Conservation (phyloP, 2,113 vertebrate genomes). For the Cygnus buccinator region DNA sequence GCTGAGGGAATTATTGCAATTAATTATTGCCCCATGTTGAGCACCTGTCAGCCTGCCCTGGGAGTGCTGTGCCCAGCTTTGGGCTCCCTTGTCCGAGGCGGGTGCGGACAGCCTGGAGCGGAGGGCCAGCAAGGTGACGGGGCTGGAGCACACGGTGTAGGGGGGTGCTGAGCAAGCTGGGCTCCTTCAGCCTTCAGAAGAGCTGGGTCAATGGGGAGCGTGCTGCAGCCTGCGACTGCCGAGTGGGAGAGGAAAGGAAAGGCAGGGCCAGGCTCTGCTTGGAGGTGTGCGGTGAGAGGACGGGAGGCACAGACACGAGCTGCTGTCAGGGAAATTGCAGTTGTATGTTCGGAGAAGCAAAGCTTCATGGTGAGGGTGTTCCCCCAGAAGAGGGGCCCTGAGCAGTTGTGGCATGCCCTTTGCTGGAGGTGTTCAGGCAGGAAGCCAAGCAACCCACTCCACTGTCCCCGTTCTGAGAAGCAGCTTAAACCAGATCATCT, state of each 20-base stretch:
- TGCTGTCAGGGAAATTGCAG: neutral
- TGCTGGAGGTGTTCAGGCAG: too few relatives aligned
- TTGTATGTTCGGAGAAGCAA: too few relatives aligned
- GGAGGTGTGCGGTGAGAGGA: neutral
- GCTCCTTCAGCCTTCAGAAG: accelerated
- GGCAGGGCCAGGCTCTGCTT: neutral
- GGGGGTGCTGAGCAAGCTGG: neutral
- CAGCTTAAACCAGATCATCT: too few relatives aligned
- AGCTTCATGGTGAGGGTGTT: neutral
- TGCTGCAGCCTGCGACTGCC: neutral
- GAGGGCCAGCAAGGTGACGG: neutral
- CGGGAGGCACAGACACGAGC: neutral
- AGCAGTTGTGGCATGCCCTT: too few relatives aligned
- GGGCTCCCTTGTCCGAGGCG: neutral
- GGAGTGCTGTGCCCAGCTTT: neutral
- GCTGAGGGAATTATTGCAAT: neutral
- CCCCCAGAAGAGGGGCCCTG: neutral
- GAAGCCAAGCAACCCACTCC: too few relatives aligned
- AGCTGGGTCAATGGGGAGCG: accelerated
- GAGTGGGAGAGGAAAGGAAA: neutral
- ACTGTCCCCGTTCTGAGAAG: too few relatives aligned
- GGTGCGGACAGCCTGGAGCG: accelerated
- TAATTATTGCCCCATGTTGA: neutral
- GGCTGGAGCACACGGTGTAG: neutral
- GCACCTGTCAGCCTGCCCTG: neutral